A percentile compares a stretch with the other conserved stretches of the same genome.
Conservation (phyloP, 2,113 vertebrate genomes). For the Elgaria multicarinata region DNA sequence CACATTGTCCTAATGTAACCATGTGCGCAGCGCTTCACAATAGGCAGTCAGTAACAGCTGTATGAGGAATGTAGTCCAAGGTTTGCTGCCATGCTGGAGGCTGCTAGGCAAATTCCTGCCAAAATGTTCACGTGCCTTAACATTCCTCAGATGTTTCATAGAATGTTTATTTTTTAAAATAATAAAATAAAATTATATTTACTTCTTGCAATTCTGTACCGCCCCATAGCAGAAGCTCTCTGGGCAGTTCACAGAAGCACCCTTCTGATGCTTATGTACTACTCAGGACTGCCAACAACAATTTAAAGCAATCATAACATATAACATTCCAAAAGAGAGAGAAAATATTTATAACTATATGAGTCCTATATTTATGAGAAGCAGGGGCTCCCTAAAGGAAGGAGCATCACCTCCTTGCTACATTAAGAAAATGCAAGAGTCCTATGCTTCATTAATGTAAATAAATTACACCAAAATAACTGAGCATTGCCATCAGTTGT, state of each 20-base stretch:
- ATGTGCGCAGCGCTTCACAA: conserved; percentile 38
- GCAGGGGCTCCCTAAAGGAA: not conserved
- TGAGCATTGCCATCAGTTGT: not conserved
- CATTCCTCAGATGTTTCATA: not conserved
- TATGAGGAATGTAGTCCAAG: not conserved
- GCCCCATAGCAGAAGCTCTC: too few relatives aligned
- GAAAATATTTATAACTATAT: too few relatives aligned
- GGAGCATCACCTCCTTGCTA: not conserved
- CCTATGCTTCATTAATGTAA: not conserved
- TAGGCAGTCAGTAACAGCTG: conserved; percentile 23
- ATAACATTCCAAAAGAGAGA: not conserved
- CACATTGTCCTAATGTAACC: conserved; percentile 55
- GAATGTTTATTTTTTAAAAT: not conserved
- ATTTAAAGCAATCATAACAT: not conserved
- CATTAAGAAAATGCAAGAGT: not conserved
- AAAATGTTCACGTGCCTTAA: not conserved
- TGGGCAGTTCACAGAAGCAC: too few relatives aligned
- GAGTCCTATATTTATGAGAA: not conserved
- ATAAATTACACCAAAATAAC: not conserved
- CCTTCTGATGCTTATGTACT: too few relatives aligned
- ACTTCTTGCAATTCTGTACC: too few relatives aligned
- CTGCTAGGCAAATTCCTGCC: not conserved
- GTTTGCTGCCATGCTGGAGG: conserved; percentile 27
- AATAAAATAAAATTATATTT: too few relatives aligned
- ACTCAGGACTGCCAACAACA: not conserved